Conservation (phyloP, 30 jellyfish, hydroid and myxozoan species). For the Chironex yamaguchii region DNA sequence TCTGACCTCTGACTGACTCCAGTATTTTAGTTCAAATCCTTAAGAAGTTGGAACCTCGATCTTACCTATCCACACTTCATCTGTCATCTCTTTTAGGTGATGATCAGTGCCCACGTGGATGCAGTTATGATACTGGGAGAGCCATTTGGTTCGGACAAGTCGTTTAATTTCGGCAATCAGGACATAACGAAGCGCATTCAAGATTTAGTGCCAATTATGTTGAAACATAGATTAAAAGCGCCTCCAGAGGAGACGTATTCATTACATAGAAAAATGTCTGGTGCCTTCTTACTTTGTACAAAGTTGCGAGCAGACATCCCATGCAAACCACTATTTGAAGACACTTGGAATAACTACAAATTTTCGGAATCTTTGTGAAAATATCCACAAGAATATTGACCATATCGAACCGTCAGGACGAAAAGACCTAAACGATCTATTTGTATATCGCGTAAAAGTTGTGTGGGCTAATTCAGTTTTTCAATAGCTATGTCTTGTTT, state of each 20-base stretch:
- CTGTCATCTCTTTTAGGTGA: slow-evolving; percentile 50
- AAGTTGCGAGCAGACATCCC: slow-evolving; percentile 88
- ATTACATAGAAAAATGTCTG: slow-evolving; percentile 96
- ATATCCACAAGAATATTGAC: too few species aligned
- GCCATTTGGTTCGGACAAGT: slow-evolving; percentile 81
- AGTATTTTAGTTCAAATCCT: too few species aligned
- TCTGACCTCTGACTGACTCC: too few species aligned
- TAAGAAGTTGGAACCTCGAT: too few species aligned
- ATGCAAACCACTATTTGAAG: slow-evolving; percentile 82
- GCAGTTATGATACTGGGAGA: slow-evolving; percentile 98
- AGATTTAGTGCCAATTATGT: slow-evolving; percentile 88
- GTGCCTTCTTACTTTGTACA: slow-evolving; percentile 92
- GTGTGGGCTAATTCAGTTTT: too few species aligned
- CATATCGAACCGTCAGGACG: too few species aligned
- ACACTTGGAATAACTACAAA: slow-evolving; percentile 67
- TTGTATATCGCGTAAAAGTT: too few species aligned
- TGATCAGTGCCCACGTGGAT: slow-evolving; percentile 95
- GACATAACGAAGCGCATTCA: slow-evolving; percentile 77
- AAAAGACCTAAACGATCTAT: too few species aligned
- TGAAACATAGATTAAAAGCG: slow-evolving; percentile 90
- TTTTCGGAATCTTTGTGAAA: slow-evolving; percentile 7
- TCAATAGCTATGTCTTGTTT: too few species aligned
- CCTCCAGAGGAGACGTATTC: slow-evolving; percentile 99
- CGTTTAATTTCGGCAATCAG: slow-evolving; percentile 79
- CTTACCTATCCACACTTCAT: neutral